A percentile compares a stretch with the other conserved stretches of the same genome.
These are phyloP conservation scores for Marronus borbonicus DNA, from an alignment of 2,888 invertebrate genomes.

Conservation along the genomic window DNA sequence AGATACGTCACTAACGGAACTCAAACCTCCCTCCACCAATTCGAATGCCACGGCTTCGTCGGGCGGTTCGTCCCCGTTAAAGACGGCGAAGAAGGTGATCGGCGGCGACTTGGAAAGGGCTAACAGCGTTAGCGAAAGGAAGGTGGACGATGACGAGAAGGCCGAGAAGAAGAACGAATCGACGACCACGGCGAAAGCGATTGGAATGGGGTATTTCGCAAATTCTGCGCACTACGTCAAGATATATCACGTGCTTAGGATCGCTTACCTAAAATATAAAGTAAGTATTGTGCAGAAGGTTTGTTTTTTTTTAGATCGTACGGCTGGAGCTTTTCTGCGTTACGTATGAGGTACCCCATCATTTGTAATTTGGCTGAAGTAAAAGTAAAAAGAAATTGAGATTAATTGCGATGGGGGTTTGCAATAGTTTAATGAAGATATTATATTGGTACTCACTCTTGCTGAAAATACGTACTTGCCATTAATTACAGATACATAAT, in stretches of 20 bases:
- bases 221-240: slow-evolving; percentile 87
- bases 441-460: too few species aligned
- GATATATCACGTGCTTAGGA: slow-evolving; percentile 85
- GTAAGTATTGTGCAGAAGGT: slow-evolving; percentile 68
- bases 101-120: slow-evolving; percentile 63
- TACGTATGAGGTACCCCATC: too few species aligned
- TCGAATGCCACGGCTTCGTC: slow-evolving; percentile 72
- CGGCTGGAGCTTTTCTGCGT: too few species aligned
- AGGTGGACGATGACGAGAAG: slow-evolving; percentile 64
- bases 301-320: too few species aligned
- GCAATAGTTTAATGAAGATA: too few species aligned
- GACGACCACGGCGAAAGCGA: slow-evolving; percentile 60
- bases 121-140: slow-evolving; percentile 56
- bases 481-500: too few species aligned
- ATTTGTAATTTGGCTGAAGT: too few species aligned
- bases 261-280: slow-evolving; percentile 91
- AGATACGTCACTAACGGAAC: slow-evolving; percentile 74
- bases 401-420: too few species aligned
- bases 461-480: too few species aligned
- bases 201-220: slow-evolving; percentile 76
- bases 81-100: slow-evolving; percentile 65
- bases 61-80: slow-evolving; percentile 70
- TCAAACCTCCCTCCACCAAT: slow-evolving; percentile 71
- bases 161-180: slow-evolving; percentile 63
- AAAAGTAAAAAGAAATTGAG: too few species aligned